phyloP scores from a whole-genome alignment of 2,888 invertebrate genomes.

The Incurvaria masculella region DNA sequence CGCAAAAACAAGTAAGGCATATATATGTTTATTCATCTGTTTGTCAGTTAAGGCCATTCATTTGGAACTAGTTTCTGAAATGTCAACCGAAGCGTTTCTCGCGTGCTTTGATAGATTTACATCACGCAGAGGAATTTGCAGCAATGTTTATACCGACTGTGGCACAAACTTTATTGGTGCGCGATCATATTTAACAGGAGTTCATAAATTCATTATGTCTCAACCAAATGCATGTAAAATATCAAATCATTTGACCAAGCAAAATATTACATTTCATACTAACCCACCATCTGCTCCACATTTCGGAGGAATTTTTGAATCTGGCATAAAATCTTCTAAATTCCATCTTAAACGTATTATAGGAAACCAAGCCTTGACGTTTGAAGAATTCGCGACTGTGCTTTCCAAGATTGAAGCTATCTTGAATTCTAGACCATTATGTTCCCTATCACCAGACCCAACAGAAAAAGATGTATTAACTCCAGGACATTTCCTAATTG shows the following conservation, averaged over 20 bases:
- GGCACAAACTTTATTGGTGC: slow-evolving; percentile 22
- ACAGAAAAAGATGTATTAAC: not conserved
- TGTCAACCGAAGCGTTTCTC: slow-evolving; percentile 16
- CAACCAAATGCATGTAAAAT: not conserved
- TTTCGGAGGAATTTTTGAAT: slow-evolving; percentile 22
- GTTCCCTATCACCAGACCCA: slow-evolving; percentile 3
- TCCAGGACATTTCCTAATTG: slow-evolving; percentile 1
- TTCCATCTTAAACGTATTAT: slow-evolving; percentile 18
- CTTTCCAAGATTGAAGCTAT: slow-evolving; percentile 17
- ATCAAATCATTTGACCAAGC: slow-evolving; percentile 8
- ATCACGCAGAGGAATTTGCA: slow-evolving; percentile 11
- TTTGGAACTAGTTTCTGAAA: slow-evolving; percentile 16
- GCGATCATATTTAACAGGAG: slow-evolving; percentile 9
- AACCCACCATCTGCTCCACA: slow-evolving; percentile 20
- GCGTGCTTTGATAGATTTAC: slow-evolving; percentile 9
- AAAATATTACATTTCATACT: slow-evolving; percentile 19
- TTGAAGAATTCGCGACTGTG: slow-evolving; percentile 15
- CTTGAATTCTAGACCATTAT: slow-evolving; percentile 17
- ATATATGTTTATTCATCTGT: slow-evolving; percentile 14
- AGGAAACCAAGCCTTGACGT: slow-evolving; percentile 14
- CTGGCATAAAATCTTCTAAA: slow-evolving; percentile 19
- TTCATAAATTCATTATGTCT: slow-evolving; percentile 3
- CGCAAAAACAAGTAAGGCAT: slow-evolving; percentile 5
- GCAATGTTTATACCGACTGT: slow-evolving; percentile 18
- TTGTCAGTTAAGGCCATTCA: slow-evolving; percentile 17